Base-by-base conservation (phyloP, 2,113 vertebrate species). In the Panthera uncia region DNA sequence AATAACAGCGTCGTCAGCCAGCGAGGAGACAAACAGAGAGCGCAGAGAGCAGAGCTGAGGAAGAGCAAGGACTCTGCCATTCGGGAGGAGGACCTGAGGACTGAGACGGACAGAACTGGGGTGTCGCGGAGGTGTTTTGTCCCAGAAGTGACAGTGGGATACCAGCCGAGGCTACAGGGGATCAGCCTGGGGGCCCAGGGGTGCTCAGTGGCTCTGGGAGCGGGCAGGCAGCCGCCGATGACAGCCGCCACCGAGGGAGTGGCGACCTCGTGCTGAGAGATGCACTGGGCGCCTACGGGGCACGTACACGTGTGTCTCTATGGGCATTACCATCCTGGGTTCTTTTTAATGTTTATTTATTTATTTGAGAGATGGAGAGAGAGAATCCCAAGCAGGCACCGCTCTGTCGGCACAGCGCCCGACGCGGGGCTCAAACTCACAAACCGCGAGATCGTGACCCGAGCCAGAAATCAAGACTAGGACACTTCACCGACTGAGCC, bases 261-360 rank as follows among this genome's bases (percentile, higher is more conserved):
- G 6, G 25, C 31, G 21, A 4, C 45, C 13, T 1, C 0, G 10
- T 6, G 16, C 73, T 45, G 15, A 8, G 1, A 21, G 31, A 41
- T 0, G 0, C 0, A 0, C 87, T 0, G 6, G 55, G 19, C 27
- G 0, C 19, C 19, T 8, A 4, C 57, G 23, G 57, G 21, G 21
- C 57, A 23, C 7, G 21, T 19, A 36, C 16, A 23, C 7, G 1
- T 1, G 2, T 12, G 8, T 15, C 73, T 31, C 52, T 9, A 31
- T 33, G 63, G 36, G 11, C 10, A 31, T 57, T 23, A 4, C 2
- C 29, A 1, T 36, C 45, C 21, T 21, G 7, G 57, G 55, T 3
- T 61, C 8, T 61, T 25, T 61, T 61, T 61, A 25, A 61, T 23
- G 57, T 61, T 61, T 61, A 25, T 61, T 61, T 61, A 25, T 61